Evolutionary conservation across 2,113 vertebrate genomes (phyloP).

Genomic region (Etheostoma spectabile): DNA sequence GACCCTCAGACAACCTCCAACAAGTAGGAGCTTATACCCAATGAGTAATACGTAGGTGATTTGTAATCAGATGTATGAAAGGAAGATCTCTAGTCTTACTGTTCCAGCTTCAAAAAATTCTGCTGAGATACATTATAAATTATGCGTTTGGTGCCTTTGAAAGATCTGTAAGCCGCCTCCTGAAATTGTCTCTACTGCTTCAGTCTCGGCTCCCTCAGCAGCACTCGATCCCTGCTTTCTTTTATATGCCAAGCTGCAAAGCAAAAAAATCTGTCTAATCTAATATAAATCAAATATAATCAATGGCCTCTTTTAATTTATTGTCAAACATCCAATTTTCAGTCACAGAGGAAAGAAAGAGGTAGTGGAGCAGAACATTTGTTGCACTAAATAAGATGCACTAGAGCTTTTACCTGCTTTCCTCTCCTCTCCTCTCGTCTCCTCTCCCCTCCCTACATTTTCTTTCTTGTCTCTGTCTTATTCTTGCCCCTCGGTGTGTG

Average conservation of each 20-base stretch:
- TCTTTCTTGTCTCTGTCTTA: conserved; percentile 30
- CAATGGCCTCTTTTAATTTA: conserved; percentile 42
- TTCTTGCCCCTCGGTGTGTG: conserved; percentile 24
- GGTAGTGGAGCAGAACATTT: conserved; percentile 24
- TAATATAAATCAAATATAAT: conserved; percentile 18
- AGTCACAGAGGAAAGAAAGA: conserved; percentile 38
- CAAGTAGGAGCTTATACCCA: conserved; percentile 27
- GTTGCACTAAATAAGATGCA: conserved; percentile 38
- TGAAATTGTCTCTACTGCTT: conserved; percentile 22
- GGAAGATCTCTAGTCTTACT: neutral
- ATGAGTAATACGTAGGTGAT: conserved; percentile 7
- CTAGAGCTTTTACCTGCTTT: conserved; percentile 5
- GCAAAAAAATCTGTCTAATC: neutral
- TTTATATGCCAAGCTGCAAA: conserved; percentile 18
- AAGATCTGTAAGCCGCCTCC: conserved; percentile 24
- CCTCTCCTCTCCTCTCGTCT: neutral
- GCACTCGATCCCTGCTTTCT: neutral
- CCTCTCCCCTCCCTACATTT: conserved; percentile 19
- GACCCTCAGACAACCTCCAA: neutral
- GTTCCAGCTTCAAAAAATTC: conserved; percentile 15
- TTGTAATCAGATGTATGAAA: conserved; percentile 8
- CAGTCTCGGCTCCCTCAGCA: neutral
- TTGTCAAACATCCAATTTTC: conserved; percentile 44
- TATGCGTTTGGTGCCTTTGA: conserved; percentile 22
- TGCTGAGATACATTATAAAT: conserved; percentile 26